Base-by-base conservation (phyloP, 2,888 invertebrate genomes). In the Epirrhoe tristata region DNA sequence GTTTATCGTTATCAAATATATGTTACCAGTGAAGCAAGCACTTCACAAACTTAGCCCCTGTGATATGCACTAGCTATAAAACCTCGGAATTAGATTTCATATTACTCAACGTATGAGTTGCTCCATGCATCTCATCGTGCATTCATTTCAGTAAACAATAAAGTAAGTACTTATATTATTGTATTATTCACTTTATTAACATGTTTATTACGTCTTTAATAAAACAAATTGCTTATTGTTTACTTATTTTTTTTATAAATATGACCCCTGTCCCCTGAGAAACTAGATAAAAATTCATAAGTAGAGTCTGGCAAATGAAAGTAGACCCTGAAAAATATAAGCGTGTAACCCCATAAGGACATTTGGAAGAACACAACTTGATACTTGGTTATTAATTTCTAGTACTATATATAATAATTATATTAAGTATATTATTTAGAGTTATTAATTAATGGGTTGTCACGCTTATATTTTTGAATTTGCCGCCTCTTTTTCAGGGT, bases 201-300 rank as follows among this genome's bases (percentile, higher is more conserved):
- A 92, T 93, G 91, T 93, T 93, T 93, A 93, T 92, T 93, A 93
- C 89, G 88, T 90, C 91, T 93, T 91, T 93, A 93, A 92, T 93
- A 93, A 93, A 93, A 91, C 81, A 51, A 87, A 90, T 89, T 91
- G 91, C 92, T 92, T 93, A 91, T 76, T 79, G 77, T 56, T 72
- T 81, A 14, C 79, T 83, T 84, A 85, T 69, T 78, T 82, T 87
- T 79, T 63, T 5, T 55, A 7, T 59, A 43, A 8, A 57, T 0
- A 14, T 14, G 14, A 39, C 34, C 50, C 8, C 14, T 46, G 46
- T 46, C n/a, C 5, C 14, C 12, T 12, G 4, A 12, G 10, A 43
- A 43, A 43, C 24, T 24, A 24, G 24, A 24, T 24, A 24, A 24
- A 24, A 24, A 24, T 24, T 24, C n/a, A n/a, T n/a, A n/a, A n/a